Percentiles rank a stretch among this genome's conserved stretches.
These are phyloP conservation scores for Plebejus melissa DNA, from an alignment of 2,888 invertebrate genomes.

Conservation along the genomic window DNA sequence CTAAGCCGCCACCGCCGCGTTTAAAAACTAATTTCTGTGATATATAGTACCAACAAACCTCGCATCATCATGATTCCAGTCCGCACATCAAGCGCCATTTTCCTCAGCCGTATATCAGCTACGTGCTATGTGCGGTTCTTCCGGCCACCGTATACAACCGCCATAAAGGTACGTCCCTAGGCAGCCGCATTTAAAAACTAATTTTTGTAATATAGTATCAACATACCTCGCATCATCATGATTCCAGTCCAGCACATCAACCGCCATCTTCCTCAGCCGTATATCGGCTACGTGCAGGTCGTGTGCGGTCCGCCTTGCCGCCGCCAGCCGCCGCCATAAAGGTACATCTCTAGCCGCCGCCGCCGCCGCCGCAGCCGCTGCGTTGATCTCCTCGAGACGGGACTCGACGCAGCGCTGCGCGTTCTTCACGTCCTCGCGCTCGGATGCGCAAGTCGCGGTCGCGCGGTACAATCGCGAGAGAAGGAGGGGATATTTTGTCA, in stretches of 20 bases:
- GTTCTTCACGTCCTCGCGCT: constrained; percentile 89
- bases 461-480: constrained; percentile 94
- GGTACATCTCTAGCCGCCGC: constrained; percentile 93
- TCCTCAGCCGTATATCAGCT: constrained; percentile 92
- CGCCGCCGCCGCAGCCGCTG: constrained; percentile 93
- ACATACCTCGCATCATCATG: constrained; percentile 88
- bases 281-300: constrained; percentile 94
- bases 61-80: constrained; percentile 94
- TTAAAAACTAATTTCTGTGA: no score
- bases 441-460: constrained; percentile 90
- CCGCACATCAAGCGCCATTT: constrained; percentile 94
- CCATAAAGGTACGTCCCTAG: constrained; percentile 91
- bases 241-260: constrained; percentile 96
- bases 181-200: constrained; percentile 81
- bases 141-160: constrained; percentile 89
- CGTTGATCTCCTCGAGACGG: constrained; percentile 95
- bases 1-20: no score
- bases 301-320: constrained; percentile 85
- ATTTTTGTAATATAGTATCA: no score
- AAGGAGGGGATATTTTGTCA: constrained; percentile 96
- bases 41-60: no score
- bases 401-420: constrained; percentile 96
- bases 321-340: constrained; percentile 92
- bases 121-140: constrained; percentile 89
- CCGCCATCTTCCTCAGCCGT: constrained; percentile 93